Evolutionary conservation across 2,113 vertebrate species (phyloP), one percentile per base, ranked within the genome.

Genomic region (Hippopotamus amphibius): DNA sequence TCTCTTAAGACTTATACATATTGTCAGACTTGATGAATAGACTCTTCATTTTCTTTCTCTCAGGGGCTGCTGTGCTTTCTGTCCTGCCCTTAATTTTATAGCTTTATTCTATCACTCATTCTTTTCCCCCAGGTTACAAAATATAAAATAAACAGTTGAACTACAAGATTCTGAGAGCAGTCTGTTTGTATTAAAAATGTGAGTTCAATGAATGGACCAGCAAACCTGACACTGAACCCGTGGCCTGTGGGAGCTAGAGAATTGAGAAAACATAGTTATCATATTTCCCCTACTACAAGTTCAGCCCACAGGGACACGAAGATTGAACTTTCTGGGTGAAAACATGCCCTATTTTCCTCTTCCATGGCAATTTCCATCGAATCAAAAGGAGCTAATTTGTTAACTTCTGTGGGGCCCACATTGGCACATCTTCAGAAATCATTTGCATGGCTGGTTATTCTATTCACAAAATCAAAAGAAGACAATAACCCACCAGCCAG

Each of bases 1-100:
- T 94, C 61, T 95, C 48, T 93, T 88, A 95, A 66, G 50, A 50
- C 15, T 89, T 77, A 89, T 11, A 80, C 13, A 81, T 83, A 72
- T 82, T 97, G 92, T 90, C 88, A 97, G 48, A 93, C 80, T 76
- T 96, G 96, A 94, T 94, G 72, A 91, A 97, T 83, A 85, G 15
- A 96, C 57, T 84, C 14, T 82, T 94, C 88, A 87, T 83, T 86
- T 85, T 84, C 33, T 91, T 95, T 90, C 77, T 61, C 82, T 96
- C 50, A 10, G 71, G 43, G 61, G 2, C 83, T 88, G 24, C 28
- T 83, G 7, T 83, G 72, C 28, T 95, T 96, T 79, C 30, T 94
- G n/a, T 66, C 14, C 26, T 76, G 26, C 17, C 41, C 79, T 97
- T 96, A 97, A 90, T 97, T 95, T 87, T 92, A 84, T 61, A 88